These are phyloP conservation scores for Chelonia mydas DNA, from an alignment of 2,797 vertebrate species.

Conservation along the genomic window DNA sequence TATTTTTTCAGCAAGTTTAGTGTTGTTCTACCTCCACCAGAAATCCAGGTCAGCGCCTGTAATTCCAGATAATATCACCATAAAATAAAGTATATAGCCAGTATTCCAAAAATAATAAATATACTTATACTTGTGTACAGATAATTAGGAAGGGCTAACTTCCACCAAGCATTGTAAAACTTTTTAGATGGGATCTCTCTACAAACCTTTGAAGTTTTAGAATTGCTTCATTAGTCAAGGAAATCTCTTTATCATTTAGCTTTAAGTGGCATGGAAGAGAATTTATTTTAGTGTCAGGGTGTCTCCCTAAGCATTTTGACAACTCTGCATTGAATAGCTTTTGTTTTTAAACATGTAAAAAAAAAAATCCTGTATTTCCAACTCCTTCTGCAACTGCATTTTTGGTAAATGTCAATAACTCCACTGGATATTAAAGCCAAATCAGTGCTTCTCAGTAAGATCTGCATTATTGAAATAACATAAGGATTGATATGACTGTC, in stretches of 20 bases:
- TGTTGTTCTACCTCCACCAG: neutral
- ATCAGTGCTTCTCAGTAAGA: neutral
- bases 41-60: neutral
- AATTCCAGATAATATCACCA: neutral
- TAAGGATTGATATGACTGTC: neutral
- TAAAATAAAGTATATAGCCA: neutral
- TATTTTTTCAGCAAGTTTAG: neutral
- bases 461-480: neutral
- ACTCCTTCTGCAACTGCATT: neutral
- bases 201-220: neutral
- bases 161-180: neutral
- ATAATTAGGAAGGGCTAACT: neutral
- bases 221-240: neutral
- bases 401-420: neutral
- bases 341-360: neutral
- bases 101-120: neutral
- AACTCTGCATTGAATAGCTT: neutral
- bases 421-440: neutral
- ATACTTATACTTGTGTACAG: neutral
- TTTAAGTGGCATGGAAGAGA: neutral
- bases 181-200: neutral
- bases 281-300: neutral
- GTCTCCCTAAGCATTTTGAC: conserved; percentile 7
- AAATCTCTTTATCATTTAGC: neutral
- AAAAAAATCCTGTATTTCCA: neutral